Evolutionary conservation across 2,797 vertebrate genomes (phyloP).

Genomic region (Gobionotothen gibberifrons): DNA sequence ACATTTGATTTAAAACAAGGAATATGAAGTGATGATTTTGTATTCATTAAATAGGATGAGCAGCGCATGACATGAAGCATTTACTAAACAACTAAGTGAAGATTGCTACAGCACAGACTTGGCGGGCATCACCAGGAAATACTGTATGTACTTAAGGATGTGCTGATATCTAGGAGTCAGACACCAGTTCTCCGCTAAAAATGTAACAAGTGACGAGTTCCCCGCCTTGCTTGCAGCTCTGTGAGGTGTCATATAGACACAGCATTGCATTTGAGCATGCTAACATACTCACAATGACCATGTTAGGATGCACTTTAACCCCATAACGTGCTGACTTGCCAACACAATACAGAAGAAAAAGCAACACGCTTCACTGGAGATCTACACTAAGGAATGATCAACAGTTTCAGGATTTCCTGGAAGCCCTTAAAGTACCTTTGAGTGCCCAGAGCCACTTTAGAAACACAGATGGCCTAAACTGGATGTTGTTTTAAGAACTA

Average conservation of each 20-base stretch:
- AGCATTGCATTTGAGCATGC: background rate
- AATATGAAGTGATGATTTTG: background rate
- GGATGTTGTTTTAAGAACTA: background rate
- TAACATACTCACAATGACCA: background rate
- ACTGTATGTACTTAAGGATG: background rate
- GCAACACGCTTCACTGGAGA: background rate
- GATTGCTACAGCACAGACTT: background rate
- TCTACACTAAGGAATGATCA: constrained; percentile 8
- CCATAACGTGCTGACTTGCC: background rate
- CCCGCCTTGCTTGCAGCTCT: background rate
- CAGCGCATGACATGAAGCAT: background rate
- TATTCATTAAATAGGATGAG: background rate
- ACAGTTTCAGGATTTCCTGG: constrained; percentile 38
- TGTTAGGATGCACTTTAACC: constrained; percentile 5
- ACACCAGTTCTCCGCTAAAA: background rate
- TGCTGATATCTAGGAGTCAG: background rate
- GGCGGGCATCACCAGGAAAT: background rate
- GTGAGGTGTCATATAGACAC: background rate
- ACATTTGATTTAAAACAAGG: background rate
- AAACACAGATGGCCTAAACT: background rate
- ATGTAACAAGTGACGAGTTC: background rate
- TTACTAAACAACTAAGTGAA: background rate
- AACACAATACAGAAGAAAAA: background rate
- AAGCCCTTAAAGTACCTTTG: background rate
- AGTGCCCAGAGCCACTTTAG: background rate